A percentile compares a stretch with the other conserved stretches of the same genome.
Conservation (phyloP, 2,888 invertebrate genomes). For the Anthrax anthrax region DNA sequence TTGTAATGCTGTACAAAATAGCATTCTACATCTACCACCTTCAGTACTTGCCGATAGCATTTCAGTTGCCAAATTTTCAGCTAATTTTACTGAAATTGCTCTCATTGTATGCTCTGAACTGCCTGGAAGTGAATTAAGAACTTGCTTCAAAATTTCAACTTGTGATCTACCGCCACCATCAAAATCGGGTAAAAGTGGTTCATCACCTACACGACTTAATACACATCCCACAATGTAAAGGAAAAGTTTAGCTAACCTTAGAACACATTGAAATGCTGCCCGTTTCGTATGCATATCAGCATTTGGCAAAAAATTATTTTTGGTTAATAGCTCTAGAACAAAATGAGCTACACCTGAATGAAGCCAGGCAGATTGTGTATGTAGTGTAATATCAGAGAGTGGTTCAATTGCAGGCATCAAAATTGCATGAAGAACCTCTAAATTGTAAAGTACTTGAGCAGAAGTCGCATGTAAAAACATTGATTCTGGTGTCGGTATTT, state of each 20-base stretch:
- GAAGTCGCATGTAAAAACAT: conserved; percentile 57
- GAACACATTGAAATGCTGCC: conserved; percentile 73
- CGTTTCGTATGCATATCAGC: conserved; percentile 62
- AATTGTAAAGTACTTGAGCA: conserved; percentile 59
- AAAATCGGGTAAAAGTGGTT: conserved; percentile 39
- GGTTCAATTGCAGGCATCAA: conserved; percentile 83
- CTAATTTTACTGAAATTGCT: conserved; percentile 68
- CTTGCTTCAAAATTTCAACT: conserved; percentile 60
- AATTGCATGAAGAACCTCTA: conserved; percentile 75
- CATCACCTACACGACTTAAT: conserved; percentile 45
- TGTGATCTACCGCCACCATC: conserved; percentile 35
- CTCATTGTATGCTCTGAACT: conserved; percentile 76
- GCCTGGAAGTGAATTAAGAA: conserved; percentile 62
- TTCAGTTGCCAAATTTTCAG: conserved; percentile 65
- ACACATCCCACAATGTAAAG: conserved; percentile 76
- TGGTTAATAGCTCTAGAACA: conserved; percentile 67
- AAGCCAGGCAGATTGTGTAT: conserved; percentile 45
- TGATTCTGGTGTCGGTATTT: conserved; percentile 38
- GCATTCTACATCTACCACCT: conserved; percentile 37
- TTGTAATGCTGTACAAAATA: conserved; percentile 43
- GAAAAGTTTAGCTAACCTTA: conserved; percentile 78
- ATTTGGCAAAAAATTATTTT: conserved; percentile 66
- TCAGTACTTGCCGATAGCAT: conserved; percentile 37
- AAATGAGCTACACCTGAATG: conserved; percentile 46
- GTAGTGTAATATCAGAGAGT: conserved; percentile 49